Percentiles rank a stretch among this genome's conserved stretches.
Evolutionary conservation across 2,797 vertebrate genomes (phyloP).

Genomic region (Myotis vivesi): DNA sequence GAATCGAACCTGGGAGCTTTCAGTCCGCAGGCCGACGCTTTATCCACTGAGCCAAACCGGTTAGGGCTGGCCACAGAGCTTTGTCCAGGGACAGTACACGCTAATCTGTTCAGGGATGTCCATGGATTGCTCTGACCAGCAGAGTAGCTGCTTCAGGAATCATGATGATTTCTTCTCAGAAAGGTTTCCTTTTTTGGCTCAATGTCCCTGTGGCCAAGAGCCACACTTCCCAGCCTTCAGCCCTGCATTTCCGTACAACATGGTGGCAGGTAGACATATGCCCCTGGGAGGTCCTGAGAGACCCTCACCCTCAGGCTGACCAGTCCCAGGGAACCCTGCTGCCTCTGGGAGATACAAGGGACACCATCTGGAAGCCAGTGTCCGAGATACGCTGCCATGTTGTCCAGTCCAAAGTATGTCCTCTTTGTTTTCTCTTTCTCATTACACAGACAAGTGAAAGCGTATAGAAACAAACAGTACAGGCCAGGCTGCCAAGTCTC

Average conservation of each 20-base stretch:
- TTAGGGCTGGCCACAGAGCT: background rate
- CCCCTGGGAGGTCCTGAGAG: background rate
- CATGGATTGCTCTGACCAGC: background rate
- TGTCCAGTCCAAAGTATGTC: background rate
- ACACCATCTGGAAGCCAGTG: background rate
- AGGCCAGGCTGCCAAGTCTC: background rate
- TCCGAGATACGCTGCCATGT: background rate
- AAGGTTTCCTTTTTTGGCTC: background rate
- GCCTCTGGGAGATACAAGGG: background rate
- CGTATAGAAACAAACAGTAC: background rate
- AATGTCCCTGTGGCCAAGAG: background rate
- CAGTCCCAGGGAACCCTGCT: background rate
- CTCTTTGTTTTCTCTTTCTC: slow-evolving; percentile 22
- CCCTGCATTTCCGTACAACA: background rate
- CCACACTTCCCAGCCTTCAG: background rate
- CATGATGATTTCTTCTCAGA: slow-evolving; percentile 1
- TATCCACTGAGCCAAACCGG: too few relatives aligned
- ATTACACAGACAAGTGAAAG: background rate
- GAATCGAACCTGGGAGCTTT: too few relatives aligned
- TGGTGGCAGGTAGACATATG: background rate
- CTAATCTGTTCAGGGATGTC: background rate
- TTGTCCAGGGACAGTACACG: background rate
- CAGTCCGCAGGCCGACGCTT: too few relatives aligned
- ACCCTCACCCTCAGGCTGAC: background rate
- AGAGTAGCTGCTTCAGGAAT: background rate